phyloP scores from a whole-genome alignment of 2,797 vertebrate genomes.

The Echeneis naucrates region DNA sequence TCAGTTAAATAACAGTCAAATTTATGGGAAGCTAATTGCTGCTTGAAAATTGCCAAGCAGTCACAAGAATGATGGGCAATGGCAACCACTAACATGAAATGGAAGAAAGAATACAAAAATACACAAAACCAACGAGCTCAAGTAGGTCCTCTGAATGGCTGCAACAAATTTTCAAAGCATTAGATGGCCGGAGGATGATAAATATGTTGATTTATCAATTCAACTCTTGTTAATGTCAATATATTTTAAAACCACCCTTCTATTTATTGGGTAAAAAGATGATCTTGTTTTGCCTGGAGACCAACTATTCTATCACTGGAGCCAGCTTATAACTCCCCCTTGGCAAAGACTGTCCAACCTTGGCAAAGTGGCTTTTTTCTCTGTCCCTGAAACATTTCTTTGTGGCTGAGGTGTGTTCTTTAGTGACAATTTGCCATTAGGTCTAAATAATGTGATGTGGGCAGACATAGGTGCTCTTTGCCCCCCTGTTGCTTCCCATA shows the following conservation, averaged over 20 bases:
- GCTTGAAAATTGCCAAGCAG: conserved; percentile 31
- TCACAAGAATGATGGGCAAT: conserved; percentile 40
- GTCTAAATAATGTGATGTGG: conserved; percentile 67
- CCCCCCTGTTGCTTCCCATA: conserved; percentile 71
- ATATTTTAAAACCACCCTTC: conserved; percentile 36
- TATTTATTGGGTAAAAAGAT: conserved; percentile 13
- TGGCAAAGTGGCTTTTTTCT: conserved; percentile 51
- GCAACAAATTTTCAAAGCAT: not conserved
- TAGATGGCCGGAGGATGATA: not conserved
- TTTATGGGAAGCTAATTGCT: conserved; percentile 39
- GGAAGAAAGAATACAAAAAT: conserved; percentile 21
- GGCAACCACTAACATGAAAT: conserved; percentile 42
- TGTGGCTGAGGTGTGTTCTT: conserved; percentile 65
- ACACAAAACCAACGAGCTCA: conserved; percentile 12
- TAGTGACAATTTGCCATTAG: conserved; percentile 76
- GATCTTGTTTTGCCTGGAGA: conserved; percentile 38
- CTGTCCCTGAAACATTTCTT: conserved; percentile 66
- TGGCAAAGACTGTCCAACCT: conserved; percentile 60
- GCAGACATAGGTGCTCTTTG: conserved; percentile 64
- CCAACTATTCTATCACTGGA: conserved; percentile 30
- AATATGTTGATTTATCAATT: conserved; percentile 5
- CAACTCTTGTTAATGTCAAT: not conserved
- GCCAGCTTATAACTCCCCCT: conserved; percentile 53
- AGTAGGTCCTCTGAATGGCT: not conserved
- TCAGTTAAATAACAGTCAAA: conserved; percentile 35